A percentile compares a stretch with the other conserved stretches of the same genome.
Conservation (phyloP, 2,888 invertebrate species). For the Linhomoeus sp. region DNA sequence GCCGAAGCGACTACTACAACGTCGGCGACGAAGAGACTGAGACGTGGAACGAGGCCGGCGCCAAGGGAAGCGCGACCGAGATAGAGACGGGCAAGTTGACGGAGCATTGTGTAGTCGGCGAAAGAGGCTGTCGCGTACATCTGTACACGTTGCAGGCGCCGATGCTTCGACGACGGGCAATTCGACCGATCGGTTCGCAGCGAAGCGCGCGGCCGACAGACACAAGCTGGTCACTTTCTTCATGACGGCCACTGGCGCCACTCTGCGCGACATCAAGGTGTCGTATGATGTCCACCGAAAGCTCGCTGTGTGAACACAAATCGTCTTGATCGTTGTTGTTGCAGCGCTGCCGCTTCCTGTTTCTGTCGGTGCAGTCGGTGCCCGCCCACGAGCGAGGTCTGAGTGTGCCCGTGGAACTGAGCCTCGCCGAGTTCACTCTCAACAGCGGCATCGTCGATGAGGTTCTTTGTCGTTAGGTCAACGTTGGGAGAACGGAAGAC, state of each 20-base stretch:
- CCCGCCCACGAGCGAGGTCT: neutral
- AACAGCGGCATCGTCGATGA: neutral
- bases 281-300: neutral
- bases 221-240: neutral
- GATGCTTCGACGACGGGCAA: too few relatives aligned
- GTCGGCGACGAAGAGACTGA: too few relatives aligned
- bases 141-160: too few relatives aligned
- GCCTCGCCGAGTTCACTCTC: neutral
- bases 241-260: neutral
- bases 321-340: too few relatives aligned
- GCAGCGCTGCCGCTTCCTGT: slow-evolving; percentile 3
- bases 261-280: slow-evolving; percentile 1
- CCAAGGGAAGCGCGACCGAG: too few relatives aligned
- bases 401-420: slow-evolving; percentile 1
- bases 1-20: too few relatives aligned
- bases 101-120: too few relatives aligned
- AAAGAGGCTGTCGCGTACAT: too few relatives aligned
- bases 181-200: neutral
- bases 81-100: too few relatives aligned
- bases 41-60: too few relatives aligned
- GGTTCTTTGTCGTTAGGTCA: neutral
- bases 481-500: too few relatives aligned
- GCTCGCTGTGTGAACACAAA: neutral
- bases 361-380: neutral
- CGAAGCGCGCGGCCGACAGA: neutral